These are phyloP conservation scores for Gymnobelideus leadbeateri DNA, from an alignment of 2,113 vertebrate species.

Conservation along the genomic window DNA sequence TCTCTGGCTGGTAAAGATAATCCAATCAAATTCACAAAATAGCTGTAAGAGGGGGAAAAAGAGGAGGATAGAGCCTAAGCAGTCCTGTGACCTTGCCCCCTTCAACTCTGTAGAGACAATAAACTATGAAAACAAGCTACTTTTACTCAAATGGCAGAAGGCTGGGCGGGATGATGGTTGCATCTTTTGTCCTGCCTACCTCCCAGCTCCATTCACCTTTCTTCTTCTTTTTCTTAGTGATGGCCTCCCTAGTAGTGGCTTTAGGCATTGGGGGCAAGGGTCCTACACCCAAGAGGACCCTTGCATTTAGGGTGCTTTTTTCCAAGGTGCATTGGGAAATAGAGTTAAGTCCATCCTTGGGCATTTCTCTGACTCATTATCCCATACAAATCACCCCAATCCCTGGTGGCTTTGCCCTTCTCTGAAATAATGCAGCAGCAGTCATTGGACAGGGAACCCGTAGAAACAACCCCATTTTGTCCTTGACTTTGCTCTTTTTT, in stretches of 20 bases:
- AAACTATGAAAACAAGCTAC: background rate
- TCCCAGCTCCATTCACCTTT: too few relatives aligned
- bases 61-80: background rate
- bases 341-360: background rate
- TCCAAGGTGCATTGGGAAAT: background rate
- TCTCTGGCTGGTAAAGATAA: background rate
- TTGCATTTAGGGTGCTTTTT: background rate
- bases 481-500: background rate
- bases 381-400: background rate
- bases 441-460: background rate
- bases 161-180: background rate
- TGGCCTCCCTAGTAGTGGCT: too few relatives aligned
- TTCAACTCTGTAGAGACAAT: background rate
- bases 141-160: background rate
- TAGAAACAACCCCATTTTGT: too few relatives aligned
- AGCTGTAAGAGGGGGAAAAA: background rate
- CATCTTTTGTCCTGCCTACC: background rate
- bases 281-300: background rate
- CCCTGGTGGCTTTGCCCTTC: background rate
- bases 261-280: background rate
- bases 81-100: background rate
- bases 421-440: background rate
- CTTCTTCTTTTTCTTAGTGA: too few relatives aligned
- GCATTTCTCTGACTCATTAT: background rate
- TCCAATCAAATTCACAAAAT: background rate